Percentiles rank a stretch among this genome's conserved stretches.
Evolutionary conservation across 2,113 vertebrate genomes (phyloP).

Genomic region (Fregata magnificens): DNA sequence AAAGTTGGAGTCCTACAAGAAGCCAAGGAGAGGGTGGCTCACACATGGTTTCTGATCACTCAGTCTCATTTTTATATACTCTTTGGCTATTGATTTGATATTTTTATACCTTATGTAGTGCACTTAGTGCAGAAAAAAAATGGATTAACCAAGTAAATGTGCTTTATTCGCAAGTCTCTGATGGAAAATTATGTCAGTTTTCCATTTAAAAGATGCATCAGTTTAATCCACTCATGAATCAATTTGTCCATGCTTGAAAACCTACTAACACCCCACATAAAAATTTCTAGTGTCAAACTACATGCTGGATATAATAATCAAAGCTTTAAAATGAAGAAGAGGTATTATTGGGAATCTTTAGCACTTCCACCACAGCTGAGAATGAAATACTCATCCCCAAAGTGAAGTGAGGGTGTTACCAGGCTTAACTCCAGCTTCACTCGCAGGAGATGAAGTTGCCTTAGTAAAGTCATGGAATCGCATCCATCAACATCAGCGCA

Average conservation of each 20-base stretch:
- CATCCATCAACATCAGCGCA: background rate
- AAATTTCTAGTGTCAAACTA: background rate
- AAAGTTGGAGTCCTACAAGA: background rate
- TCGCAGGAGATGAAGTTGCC: accelerated
- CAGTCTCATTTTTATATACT: background rate
- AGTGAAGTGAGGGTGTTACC: background rate
- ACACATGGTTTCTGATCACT: background rate
- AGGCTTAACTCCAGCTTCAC: background rate
- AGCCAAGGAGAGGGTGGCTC: background rate
- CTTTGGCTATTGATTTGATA: background rate
- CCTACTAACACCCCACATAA: background rate
- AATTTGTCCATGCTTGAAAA: background rate
- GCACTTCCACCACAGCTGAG: background rate
- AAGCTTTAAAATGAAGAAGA: background rate
- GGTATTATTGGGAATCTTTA: background rate
- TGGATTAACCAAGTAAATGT: constrained; percentile 4
- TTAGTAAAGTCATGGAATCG: background rate
- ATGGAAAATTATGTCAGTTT: constrained; percentile 48
- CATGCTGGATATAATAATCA: background rate
- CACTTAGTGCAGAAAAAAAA: constrained; percentile 37
- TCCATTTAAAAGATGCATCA: constrained; percentile 30
- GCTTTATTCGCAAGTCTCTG: background rate
- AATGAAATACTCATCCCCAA: background rate
- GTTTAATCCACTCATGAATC: background rate
- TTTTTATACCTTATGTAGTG: constrained; percentile 11